Base-by-base conservation (phyloP, 53 echinoderm and acorn worm genomes). In the Luidia sarsii region DNA sequence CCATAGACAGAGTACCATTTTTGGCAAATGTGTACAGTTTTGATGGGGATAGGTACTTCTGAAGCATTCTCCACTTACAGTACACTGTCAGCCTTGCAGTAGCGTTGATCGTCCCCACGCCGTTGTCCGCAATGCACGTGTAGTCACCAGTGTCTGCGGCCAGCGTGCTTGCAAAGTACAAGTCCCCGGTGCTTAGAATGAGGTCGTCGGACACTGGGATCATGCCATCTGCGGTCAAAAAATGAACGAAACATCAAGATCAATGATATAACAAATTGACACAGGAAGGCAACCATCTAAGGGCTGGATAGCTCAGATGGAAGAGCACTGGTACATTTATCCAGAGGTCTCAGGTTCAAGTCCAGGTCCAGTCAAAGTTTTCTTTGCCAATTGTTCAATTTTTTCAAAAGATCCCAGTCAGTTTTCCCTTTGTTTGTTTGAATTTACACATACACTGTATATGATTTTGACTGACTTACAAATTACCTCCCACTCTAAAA, bases 61-160 rank as follows among this genome's bases (percentile, higher is more conserved):
- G n/a, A n/a, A n/a, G n/a, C 33, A 57, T 19, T 35, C 25, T 41
- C 38, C 25, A 49, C 99, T 94, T 87, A 99, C 99, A 34, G 65
- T 94, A 94, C 16, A 99, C 99, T 21, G 53, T 87, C 38, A 94
- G 79, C 1, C 51, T 38, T 19, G 79, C 91, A 11, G 89, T 91
- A 8, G 86, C 72, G 57, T 94, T 99, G 67, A 84, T 79, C 2
- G 72, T 70, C 9, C 92, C 94, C 52, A 94, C 75, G 33, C 91
- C 87, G 51, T 99, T 99, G 71, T 74, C 81, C 4, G 99, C 99
- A 2, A 94, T 54, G 8, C 94, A 94, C 28, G 68, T 91, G 82
- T 91, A 99, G 21, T 48, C 61, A 7, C 89, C 94, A 0, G 91
- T 88, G 57, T 99, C 94, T 0, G 79, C 62, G 13, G 73, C 89